Base-by-base conservation (phyloP, 2,888 invertebrate species). In the Drosophila subquinaria region DNA sequence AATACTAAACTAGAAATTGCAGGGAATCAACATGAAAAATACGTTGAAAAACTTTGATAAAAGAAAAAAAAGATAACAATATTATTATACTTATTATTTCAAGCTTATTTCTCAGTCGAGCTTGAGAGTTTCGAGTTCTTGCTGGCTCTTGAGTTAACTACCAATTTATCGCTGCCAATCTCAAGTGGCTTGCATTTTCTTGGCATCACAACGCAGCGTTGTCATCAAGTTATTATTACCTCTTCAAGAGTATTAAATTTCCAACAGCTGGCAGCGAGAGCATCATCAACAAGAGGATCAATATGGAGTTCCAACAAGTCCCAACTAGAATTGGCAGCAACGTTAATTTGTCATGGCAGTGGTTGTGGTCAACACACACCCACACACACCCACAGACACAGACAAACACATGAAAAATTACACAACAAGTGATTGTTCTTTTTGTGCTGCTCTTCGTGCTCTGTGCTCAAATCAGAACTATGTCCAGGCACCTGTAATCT, bases 301-400 rank as follows among this genome's bases (percentile, higher is more conserved):
- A 72, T 64, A 73, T 65, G 73, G 69, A 60, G 40, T 35, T 23
- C 55, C 50, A 69, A 52, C 69, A 67, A 60, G 40, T 35, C 27
- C 55, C 50, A 69, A 52, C 69, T 59, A 36, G 47, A 70, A 72
- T 68, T 76, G 82, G 69, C 71, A 72, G 76, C 67, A 59, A 89
- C 74, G 74, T 86, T 87, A 88, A 89, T 89, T 89, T 89, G 89
- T 86, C 90, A 88, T 86, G 90, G 64, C 76, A 79, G 38, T 79
- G 61, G 51, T 60, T 75, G 63, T 71, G 79, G 77, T 75, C 66
- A 76, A 15, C 43, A 50, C 52, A 53, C 43, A 66, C 23, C 2
- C 40, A 33, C 43, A 57, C 57, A 53, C 60, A 38, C 52, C 62
- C 50, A 56, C 33, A 20, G n/a, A 30, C 20, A 52, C 23, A n/a